phyloP scores from a whole-genome alignment of 2,113 vertebrate species.

The Reinhardtius hippoglossoides region DNA sequence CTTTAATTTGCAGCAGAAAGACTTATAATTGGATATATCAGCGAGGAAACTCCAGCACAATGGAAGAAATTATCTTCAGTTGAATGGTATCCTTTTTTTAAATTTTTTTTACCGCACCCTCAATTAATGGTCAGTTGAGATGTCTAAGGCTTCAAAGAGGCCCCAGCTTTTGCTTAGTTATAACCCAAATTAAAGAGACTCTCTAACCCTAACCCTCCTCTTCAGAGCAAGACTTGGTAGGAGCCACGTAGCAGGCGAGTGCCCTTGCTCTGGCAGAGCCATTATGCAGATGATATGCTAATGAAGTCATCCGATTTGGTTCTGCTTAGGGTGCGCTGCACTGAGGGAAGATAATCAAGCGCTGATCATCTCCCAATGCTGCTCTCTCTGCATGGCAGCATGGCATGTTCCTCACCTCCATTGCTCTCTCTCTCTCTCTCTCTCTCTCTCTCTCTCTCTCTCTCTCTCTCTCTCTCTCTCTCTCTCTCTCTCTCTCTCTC shows the following conservation, averaged over 20 bases:
- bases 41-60: slow-evolving; percentile 18
- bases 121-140: slow-evolving; percentile 47
- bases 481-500: background rate
- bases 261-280: slow-evolving; percentile 66
- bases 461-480: background rate
- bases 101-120: slow-evolving; percentile 32
- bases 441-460: background rate
- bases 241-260: slow-evolving; percentile 54
- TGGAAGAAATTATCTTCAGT: slow-evolving; percentile 23
- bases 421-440: background rate
- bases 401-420: no score
- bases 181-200: slow-evolving; percentile 40
- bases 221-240: slow-evolving; percentile 47
- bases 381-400: no score
- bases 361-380: slow-evolving; percentile 59
- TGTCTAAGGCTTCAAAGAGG: slow-evolving; percentile 22
- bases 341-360: slow-evolving; percentile 73
- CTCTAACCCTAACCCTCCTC: slow-evolving; percentile 29
- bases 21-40: slow-evolving; percentile 44
- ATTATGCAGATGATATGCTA: slow-evolving; percentile 83
- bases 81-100: slow-evolving; percentile 9
- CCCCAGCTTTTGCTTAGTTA: slow-evolving; percentile 26
- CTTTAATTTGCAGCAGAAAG: slow-evolving; percentile 41
- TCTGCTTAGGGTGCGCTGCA: slow-evolving; percentile 62
- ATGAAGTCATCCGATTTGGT: slow-evolving; percentile 73